Evolutionary conservation across 2,113 vertebrate species (phyloP).

Genomic region (Alces alces): DNA sequence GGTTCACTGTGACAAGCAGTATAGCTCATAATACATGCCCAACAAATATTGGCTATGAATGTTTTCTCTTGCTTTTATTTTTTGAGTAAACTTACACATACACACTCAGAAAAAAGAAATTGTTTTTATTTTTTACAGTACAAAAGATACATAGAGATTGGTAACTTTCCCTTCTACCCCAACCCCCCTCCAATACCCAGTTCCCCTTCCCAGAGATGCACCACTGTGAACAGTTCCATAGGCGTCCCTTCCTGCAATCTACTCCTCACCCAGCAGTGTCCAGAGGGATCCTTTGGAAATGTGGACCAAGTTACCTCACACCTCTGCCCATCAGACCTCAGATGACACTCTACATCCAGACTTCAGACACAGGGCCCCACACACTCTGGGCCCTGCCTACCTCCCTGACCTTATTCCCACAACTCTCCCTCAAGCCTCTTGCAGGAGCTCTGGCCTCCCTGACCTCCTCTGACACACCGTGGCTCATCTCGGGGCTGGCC

Average conservation of each 20-base stretch:
- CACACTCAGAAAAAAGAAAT: neutral
- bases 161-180: too few relatives aligned
- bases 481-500: neutral
- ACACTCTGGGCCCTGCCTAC: neutral
- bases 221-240: neutral
- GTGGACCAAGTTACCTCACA: neutral
- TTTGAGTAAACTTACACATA: neutral
- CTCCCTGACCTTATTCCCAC: neutral
- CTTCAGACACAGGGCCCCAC: neutral
- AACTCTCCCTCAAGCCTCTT: accelerated
- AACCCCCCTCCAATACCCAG: neutral
- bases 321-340: neutral
- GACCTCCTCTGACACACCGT: neutral
- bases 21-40: neutral
- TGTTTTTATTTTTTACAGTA: neutral
- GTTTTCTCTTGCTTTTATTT: neutral
- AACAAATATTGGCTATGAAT: neutral
- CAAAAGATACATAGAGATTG: neutral
- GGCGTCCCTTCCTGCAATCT: too few relatives aligned
- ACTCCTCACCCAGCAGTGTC: neutral
- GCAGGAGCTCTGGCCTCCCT: neutral
- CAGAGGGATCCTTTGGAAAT: neutral
- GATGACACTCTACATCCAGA: neutral
- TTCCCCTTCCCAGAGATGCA: neutral
- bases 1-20: neutral